Evolutionary conservation across 2,797 vertebrate genomes (phyloP).

Genomic region (Clarias pachynema): DNA sequence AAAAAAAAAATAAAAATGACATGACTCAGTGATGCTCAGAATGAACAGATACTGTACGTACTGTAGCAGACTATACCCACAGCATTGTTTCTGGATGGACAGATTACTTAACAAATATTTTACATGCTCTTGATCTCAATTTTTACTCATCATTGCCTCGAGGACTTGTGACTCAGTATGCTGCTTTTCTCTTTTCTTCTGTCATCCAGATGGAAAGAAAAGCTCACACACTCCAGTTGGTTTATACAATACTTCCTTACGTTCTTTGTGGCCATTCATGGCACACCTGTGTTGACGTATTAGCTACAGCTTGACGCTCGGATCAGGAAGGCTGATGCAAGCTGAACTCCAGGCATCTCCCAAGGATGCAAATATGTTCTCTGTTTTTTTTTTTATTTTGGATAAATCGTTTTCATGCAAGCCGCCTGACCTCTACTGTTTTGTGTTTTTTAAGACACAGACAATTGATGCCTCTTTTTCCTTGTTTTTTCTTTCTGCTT

Average conservation of each 20-base stretch:
- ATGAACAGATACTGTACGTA: not conserved
- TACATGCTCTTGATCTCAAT: not conserved
- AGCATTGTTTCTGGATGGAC: not conserved
- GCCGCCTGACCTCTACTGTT: conserved; percentile 1
- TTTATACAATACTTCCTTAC: not conserved
- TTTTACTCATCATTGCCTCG: not conserved
- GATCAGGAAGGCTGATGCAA: not conserved
- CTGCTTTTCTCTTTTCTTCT: not conserved
- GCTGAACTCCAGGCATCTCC: not conserved
- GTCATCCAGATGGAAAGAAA: not conserved
- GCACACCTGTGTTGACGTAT: not conserved
- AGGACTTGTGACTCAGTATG: not conserved
- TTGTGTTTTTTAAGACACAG: not conserved
- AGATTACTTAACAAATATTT: not conserved
- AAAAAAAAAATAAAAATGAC: not conserved
- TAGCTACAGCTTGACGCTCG: not conserved
- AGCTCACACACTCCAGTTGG: not conserved
- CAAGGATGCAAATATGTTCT: not conserved
- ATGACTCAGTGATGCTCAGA: not conserved
- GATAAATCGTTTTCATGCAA: not conserved
- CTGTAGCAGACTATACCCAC: not conserved
- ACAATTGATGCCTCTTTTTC: not conserved
- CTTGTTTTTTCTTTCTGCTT: conserved; percentile 26
- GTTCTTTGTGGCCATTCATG: not conserved
- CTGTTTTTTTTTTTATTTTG: not conserved